Evolutionary conservation across 2,888 invertebrate genomes (phyloP), one percentile per base, ranked within the genome.

Genomic region (Athalia cordata): DNA sequence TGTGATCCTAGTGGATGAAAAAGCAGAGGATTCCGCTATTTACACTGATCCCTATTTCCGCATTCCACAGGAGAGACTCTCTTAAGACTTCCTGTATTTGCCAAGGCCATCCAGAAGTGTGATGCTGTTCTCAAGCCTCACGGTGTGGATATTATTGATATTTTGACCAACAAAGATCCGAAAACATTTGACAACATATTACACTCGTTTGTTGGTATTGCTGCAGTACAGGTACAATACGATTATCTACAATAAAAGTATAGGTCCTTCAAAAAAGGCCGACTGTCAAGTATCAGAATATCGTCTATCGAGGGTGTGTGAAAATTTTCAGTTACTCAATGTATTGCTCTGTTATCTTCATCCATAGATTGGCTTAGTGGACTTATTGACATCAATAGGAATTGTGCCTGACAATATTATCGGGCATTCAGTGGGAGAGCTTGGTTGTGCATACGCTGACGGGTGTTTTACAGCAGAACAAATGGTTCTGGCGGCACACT

Each of bases 381-480:
- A 96, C 86, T 87, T 94, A 15, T 88, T 96, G 13, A 88, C 85
- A 67, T 88, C 91, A 5, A 84, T 93, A 11, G 94, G 93, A n/a
- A 91, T 96, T 11, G 89, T 90, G 57, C 94, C 95, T 0, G 95
- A 95, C 89, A 94, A 94, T 11, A 93, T 95, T 79, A 93, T 96
- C 79, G 97, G 99, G 2, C 98, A 98, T 90, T 98, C 98, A 7
- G 96, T 97, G 0, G 99, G 99, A 43, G 99, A 99, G 89, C 91
- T 99, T 5, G 98, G 97, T 0, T 98, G 99, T 89, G 98, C 96
- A 0, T 99, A 99, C 91, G 98, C 97, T 3, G 99, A 99, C 89
- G 97, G 96, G 0, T 96, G 96, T 83, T 93, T 98, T 83, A 96
- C 97, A 0, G 92, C 92, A 9, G 93, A 93, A 83, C 93, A 94